Evolutionary conservation across 2,888 invertebrate genomes (phyloP).

Genomic region (Melinopterus prodromus): DNA sequence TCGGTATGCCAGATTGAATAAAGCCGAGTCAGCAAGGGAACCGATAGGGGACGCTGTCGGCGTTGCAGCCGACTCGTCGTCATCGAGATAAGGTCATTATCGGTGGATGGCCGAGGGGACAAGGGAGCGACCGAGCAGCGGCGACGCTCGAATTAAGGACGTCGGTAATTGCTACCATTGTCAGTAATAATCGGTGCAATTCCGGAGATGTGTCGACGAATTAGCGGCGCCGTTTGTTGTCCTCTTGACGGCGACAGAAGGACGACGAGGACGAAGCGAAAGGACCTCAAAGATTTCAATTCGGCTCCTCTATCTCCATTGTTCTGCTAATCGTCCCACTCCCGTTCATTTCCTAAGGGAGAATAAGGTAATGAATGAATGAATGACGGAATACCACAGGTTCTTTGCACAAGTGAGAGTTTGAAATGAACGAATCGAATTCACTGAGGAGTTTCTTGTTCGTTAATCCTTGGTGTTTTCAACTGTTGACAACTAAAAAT

Average conservation of each 20-base stretch:
- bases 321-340: neutral
- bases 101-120: neutral
- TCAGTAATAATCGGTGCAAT: constrained; percentile 34
- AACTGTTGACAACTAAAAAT: too few relatives aligned
- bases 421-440: neutral
- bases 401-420: neutral
- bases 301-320: constrained; percentile 14
- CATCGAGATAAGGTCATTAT: constrained; percentile 4
- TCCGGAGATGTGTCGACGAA: constrained; percentile 24
- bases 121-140: neutral
- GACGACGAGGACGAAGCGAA: constrained; percentile 13
- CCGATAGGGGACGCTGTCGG: neutral
- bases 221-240: constrained; percentile 24
- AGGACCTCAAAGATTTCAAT: constrained; percentile 21
- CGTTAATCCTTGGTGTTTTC: too few relatives aligned
- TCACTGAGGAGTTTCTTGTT: too few relatives aligned
- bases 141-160: constrained; percentile 35
- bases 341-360: neutral
- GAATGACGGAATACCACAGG: neutral
- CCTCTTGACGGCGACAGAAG: constrained; percentile 9
- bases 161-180: constrained; percentile 35
- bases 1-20: neutral
- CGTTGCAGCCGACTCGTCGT: neutral
- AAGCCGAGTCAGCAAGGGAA: neutral
- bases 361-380: neutral